Base-by-base conservation (phyloP, 2,888 invertebrate genomes). In the Athalia cordata region DNA sequence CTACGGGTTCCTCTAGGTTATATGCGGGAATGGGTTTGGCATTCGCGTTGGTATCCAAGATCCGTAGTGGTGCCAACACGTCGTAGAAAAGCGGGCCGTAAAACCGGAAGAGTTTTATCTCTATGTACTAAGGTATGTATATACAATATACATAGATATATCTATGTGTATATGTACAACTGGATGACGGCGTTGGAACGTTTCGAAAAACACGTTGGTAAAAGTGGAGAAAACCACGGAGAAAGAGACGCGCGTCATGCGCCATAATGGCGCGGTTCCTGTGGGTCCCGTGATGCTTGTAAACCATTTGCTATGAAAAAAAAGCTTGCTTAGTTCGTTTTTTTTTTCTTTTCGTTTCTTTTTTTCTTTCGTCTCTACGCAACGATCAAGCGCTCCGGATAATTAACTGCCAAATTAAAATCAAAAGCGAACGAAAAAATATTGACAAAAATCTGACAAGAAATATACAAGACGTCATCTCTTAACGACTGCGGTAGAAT, bases 81-180 rank as follows among this genome's bases (percentile, higher is more conserved):
- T 68, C 68, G 68, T 68, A 68, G 15, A 15, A 11, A 29, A 15
- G 43, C 68, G 68, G 52, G 50, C 68, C 50, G 68, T 68, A 68
- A 68, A 68, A 68, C 52, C 68, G 29, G 29, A 29, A 68, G 50
- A 68, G 68, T 68, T 68, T 68, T 68, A 68, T 68, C 68, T 68
- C 68, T 3, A 68, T 52, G 29, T 29, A 29, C 29, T 29, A 29
- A 29, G 29, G 29, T 29, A 29, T 29, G n/a, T n/a, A n/a, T n/a
- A n/a, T n/a, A n/a, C n/a, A n/a, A 29, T 29, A 29, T 29, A 29
- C 29, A 29, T 29, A n/a, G n/a, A 29, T 29, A 29, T 29, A 29
- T 29, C 0, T 29, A 29, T 29, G 29, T 29, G 29, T 29, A 29
- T 29, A 29, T 29, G 29, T 29, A 29, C 29, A 29, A 29, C 29